A percentile compares a stretch with the other conserved stretches of the same genome.
Evolutionary conservation across 30 jellyfish, hydroid and myxozoan species (phyloP).

Genomic region (Cassiopea andromeda): DNA sequence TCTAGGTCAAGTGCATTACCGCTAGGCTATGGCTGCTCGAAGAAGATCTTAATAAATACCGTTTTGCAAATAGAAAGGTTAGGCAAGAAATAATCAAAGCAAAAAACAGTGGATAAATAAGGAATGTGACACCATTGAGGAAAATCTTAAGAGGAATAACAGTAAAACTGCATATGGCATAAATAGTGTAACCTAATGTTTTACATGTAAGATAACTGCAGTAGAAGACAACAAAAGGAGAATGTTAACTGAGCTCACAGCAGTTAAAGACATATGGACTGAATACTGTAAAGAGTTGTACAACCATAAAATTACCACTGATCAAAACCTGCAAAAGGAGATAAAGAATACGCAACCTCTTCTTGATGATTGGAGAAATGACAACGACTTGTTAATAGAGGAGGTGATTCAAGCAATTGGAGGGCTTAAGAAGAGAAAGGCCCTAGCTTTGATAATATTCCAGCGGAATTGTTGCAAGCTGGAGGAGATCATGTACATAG

Average conservation of each 20-base stretch:
- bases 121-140: neutral
- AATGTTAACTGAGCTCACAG: neutral
- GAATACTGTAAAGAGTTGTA: constrained; percentile 2
- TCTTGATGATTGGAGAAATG: neutral
- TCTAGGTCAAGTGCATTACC: too few species aligned
- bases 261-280: constrained; percentile 20
- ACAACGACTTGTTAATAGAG: neutral
- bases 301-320: constrained; percentile 8
- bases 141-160: constrained; percentile 5
- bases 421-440: constrained; percentile 5
- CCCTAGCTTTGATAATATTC: constrained; percentile 52
- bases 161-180: neutral
- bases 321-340: neutral
- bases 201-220: neutral
- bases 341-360: constrained; percentile 1
- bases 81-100: neutral
- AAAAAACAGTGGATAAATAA: neutral
- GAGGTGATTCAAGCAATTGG: constrained; percentile 3
- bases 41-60: neutral
- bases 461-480: constrained; percentile 7
- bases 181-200: neutral
- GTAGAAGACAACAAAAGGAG: neutral
- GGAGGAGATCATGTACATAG: neutral
- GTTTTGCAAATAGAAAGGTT: constrained; percentile 5
- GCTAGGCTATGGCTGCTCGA: neutral